A percentile compares a stretch with the other conserved stretches of the same genome.
Evolutionary conservation across 2,113 vertebrate species (phyloP).

Genomic region (Tetrao urogallus): DNA sequence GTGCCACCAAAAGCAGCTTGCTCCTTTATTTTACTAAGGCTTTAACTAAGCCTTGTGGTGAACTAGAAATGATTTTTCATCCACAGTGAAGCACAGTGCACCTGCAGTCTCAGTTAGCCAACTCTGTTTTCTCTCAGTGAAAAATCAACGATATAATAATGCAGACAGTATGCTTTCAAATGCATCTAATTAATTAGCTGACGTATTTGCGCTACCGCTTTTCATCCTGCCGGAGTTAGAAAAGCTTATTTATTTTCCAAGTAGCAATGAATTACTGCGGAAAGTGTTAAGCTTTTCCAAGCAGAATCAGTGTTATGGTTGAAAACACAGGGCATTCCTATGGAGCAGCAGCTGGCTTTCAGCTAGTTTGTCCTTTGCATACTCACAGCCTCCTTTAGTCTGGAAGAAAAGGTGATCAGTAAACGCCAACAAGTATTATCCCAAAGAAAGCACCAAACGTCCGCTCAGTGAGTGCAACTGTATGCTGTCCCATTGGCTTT

Average conservation of each 20-base stretch:
- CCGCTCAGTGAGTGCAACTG: not conserved
- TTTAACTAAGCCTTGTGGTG: not conserved
- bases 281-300: slow-evolving; percentile 33
- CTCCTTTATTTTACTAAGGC: not conserved
- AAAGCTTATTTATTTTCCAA: slow-evolving; percentile 1
- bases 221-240: not conserved
- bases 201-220: not conserved
- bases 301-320: not conserved
- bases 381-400: slow-evolving; percentile 31
- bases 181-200: not conserved
- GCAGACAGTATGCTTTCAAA: not conserved
- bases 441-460: not conserved
- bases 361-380: not conserved
- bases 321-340: not conserved
- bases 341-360: not conserved
- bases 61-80: not conserved
- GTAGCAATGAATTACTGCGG: not conserved
- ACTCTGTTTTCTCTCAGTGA: not conserved
- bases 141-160: not conserved
- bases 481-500: fast-evolving
- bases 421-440: not conserved
- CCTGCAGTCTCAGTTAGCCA: fast-evolving
- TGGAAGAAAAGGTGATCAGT: not conserved
- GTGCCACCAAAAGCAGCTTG: not conserved
- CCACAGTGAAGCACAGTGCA: fast-evolving